phyloP scores from a whole-genome alignment of 2,797 vertebrate genomes.

The Psittacula echo region DNA sequence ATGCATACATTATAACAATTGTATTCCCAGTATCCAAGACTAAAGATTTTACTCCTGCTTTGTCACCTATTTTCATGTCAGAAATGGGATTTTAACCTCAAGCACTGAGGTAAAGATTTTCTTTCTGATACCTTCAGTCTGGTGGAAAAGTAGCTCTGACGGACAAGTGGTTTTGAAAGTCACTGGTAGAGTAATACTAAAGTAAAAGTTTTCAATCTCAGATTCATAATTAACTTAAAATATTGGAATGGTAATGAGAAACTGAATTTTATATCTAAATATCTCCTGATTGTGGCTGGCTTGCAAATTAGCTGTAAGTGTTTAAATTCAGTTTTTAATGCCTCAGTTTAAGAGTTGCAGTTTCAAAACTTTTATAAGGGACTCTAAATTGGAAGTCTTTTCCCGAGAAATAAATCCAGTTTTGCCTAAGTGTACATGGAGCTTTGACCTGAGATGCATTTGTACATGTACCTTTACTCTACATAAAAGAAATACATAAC shows the following conservation, averaged over 20 bases:
- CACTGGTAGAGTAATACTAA: neutral
- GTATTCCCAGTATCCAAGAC: neutral
- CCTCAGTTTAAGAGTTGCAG: neutral
- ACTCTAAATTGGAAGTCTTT: neutral
- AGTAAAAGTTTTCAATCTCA: neutral
- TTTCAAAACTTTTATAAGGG: neutral
- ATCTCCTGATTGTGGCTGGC: neutral
- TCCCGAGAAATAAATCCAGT: neutral
- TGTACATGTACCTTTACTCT: neutral
- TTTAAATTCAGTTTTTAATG: neutral
- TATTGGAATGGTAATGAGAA: neutral
- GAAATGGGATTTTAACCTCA: neutral
- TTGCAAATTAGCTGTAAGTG: neutral
- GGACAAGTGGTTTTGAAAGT: neutral
- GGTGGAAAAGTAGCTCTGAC: neutral
- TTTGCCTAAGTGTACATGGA: neutral
- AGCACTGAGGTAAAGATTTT: neutral
- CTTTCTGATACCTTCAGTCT: neutral
- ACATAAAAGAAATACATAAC: neutral
- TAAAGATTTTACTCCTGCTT: neutral
- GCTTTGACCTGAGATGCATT: neutral
- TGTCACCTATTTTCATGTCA: neutral
- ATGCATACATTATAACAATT: neutral
- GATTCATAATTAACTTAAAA: neutral
- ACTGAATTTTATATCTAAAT: neutral